Base-by-base conservation (phyloP, 35 echinoderm and acorn worm genomes). In the Strongylocentrotus purpuratus region DNA sequence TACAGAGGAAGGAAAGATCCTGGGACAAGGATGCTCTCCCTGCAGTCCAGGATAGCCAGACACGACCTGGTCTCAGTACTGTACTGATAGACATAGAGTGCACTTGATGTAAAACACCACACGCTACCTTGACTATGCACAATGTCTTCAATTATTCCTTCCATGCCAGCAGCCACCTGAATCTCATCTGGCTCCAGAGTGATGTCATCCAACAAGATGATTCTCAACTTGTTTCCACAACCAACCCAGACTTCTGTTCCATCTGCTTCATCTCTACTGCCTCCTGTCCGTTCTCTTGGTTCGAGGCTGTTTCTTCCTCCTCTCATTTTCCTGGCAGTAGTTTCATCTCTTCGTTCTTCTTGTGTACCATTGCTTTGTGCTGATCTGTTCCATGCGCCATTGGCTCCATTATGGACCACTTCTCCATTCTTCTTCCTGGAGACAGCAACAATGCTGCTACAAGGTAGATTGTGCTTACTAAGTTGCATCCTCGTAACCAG, bases 241-340 rank as follows among this genome's bases (percentile, higher is more conserved):
- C 85, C 96, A 5, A 96, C 92, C 96, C 96, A 96, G 12, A 96
- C 31, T 32, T 96, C 96, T 20, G 32, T 58, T 45, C 86, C 4
- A 33, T 95, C 65, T 5, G 41, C 87, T 33, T 41, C 87, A 45
- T 33, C 45, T 46, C 33, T 20, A 89, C 20, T 89, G 33, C 87
- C 18, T 89, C 45, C 87, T 89, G 87, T 45, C 45, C 87, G 8
- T 31, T 89, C 87, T 10, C 87, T 46, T 4, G 10, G 45, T 15
- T 4, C 33, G 18, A 18, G 87, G 5, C 33, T 7, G 18, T 7
- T 89, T 20, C 33, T 89, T 41, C 17, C 33, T 18, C 14, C 87
- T 18, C 32, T 89, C 11, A 4, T 45, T 46, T 46, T 13, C 20
- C 45, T 15, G 13, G 33, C 32, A 45, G 12, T 31, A 33, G 32